Evolutionary conservation across 2,888 invertebrate genomes (phyloP).

Genomic region (Aporophyla lueneburgensis): DNA sequence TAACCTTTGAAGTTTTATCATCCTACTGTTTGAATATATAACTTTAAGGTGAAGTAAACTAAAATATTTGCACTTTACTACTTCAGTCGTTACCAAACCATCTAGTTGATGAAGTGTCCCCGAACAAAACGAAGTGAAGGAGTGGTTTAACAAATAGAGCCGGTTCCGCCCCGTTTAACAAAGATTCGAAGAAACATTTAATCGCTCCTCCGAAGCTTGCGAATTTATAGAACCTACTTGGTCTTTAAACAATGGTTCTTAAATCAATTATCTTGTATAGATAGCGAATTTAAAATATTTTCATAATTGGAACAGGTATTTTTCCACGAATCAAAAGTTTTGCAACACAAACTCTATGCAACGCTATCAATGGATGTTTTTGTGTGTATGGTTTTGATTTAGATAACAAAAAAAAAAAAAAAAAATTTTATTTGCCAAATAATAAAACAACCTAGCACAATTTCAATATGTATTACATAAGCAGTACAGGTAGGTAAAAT

Average conservation of each 20-base stretch:
- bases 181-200: slow-evolving; percentile 46
- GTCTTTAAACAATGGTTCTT: slow-evolving; percentile 4
- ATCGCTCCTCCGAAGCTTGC: slow-evolving; percentile 28
- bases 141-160: slow-evolving; percentile 47
- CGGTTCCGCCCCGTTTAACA: slow-evolving; percentile 30
- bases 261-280: slow-evolving; percentile 4
- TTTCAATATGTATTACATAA: too few relatives aligned
- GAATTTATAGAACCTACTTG: slow-evolving; percentile 39
- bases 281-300: slow-evolving; percentile 14
- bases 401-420: too few relatives aligned
- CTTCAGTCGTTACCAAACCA: slow-evolving; percentile 13
- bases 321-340: slow-evolving; percentile 8
- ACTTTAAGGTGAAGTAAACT: background rate
- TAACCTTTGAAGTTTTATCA: slow-evolving; percentile 11
- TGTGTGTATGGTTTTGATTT: background rate
- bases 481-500: too few relatives aligned
- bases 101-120: slow-evolving; percentile 34
- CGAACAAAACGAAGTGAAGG: slow-evolving; percentile 33
- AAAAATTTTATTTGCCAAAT: too few relatives aligned
- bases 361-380: slow-evolving; percentile 7
- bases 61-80: slow-evolving; percentile 43
- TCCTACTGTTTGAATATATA: slow-evolving; percentile 16
- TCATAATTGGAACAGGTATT: slow-evolving; percentile 2
- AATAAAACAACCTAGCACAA: too few relatives aligned
- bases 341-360: background rate